These are phyloP conservation scores for Drosophila kanekoi DNA, from an alignment of 2,888 invertebrate genomes.

Conservation along the genomic window DNA sequence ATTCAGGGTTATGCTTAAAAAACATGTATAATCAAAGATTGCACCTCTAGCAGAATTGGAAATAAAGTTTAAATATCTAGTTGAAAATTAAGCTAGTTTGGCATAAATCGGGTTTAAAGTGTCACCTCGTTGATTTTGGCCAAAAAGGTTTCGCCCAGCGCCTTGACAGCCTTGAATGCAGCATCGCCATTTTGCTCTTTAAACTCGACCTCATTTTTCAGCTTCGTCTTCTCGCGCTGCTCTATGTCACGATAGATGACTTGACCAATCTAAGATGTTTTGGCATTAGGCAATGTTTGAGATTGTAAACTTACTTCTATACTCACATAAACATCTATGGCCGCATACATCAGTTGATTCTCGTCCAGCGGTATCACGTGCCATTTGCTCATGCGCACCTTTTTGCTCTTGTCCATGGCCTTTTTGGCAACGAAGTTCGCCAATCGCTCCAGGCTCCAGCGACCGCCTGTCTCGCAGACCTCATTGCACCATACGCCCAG, in stretches of 20 bases:
- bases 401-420: slow-evolving; percentile 86
- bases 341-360: slow-evolving; percentile 87
- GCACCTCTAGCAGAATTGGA: background rate
- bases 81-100: background rate
- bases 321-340: slow-evolving; percentile 89
- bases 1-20: too few relatives aligned
- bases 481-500: slow-evolving; percentile 87
- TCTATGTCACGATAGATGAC: slow-evolving; percentile 83
- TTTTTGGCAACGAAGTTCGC: slow-evolving; percentile 86
- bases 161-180: slow-evolving; percentile 81
- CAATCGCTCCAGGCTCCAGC: slow-evolving; percentile 88
- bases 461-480: slow-evolving; percentile 85
- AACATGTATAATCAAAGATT: background rate
- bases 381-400: slow-evolving; percentile 88
- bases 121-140: slow-evolving; percentile 60
- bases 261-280: slow-evolving; percentile 82
- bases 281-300: background rate
- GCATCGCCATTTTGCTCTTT: slow-evolving; percentile 78
- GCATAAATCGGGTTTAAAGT: slow-evolving; percentile 26
- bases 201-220: slow-evolving; percentile 74
- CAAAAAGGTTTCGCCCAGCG: slow-evolving; percentile 80
- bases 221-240: slow-evolving; percentile 69
- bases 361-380: slow-evolving; percentile 86
- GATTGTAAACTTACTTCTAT: background rate
- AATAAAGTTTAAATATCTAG: background rate